Evolutionary conservation across 1,140 invertebrate species (phyloP).

Genomic region (Ips typographus): DNA sequence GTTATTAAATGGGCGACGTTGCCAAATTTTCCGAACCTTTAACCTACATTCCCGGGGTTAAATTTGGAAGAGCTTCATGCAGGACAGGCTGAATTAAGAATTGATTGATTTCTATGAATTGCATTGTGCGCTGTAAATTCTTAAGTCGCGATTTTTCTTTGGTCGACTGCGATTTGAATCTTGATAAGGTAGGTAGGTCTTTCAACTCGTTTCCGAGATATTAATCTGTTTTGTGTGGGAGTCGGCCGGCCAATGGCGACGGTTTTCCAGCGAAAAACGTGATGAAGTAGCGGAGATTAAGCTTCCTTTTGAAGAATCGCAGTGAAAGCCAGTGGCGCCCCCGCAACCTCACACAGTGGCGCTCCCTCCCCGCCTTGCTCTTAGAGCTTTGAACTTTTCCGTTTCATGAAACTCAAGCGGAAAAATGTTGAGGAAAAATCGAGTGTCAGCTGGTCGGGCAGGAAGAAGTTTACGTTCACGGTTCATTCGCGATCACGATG

Average conservation of each 20-base stretch:
- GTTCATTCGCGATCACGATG: background rate
- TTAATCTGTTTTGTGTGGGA: background rate
- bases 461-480: background rate
- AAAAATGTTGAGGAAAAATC: no score
- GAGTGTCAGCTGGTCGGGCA: no score
- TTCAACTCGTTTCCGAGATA: constrained; percentile 1
- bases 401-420: no score
- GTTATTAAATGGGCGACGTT: constrained; percentile 28
- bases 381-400: no score
- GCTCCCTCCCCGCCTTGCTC: no score
- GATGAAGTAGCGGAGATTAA: background rate
- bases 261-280: background rate
- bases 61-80: background rate
- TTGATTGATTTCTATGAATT: no score
- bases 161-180: background rate
- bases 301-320: background rate
- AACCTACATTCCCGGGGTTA: constrained; percentile 27
- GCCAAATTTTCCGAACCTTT: constrained; percentile 21
- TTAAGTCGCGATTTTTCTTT: background rate
- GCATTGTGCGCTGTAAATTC: background rate
- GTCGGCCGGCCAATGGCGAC: background rate
- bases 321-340: no score
- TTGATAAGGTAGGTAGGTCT: background rate
- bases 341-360: no score
- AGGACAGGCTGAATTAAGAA: no score